A percentile compares a stretch with the other conserved stretches of the same genome.
Evolutionary conservation across 2,888 invertebrate genomes (phyloP).

Genomic region (Schizotus pectinicornis): DNA sequence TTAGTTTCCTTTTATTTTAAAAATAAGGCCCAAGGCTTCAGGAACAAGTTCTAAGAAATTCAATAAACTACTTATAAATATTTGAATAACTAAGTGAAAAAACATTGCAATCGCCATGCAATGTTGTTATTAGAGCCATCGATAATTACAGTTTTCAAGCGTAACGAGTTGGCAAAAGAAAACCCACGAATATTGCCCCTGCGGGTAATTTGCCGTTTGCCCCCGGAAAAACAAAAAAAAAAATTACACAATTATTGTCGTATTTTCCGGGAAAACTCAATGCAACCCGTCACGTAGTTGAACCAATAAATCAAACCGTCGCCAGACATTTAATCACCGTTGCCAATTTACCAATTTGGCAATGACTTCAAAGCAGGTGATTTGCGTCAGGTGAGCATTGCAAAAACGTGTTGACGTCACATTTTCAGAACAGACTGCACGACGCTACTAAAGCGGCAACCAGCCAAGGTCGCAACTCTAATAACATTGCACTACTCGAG

Average conservation of each 20-base stretch:
- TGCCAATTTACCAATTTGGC: conserved; percentile 25
- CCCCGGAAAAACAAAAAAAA: not conserved
- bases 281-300: conserved; percentile 3
- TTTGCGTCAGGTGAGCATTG: conserved; percentile 17
- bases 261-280: not conserved
- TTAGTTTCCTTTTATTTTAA: no score
- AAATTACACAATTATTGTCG: no score
- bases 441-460: conserved; percentile 16
- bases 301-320: conserved; percentile 6
- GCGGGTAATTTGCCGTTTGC: not conserved
- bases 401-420: conserved; percentile 15
- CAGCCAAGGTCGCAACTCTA: conserved; percentile 15
- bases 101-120: no score
- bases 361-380: conserved; percentile 16
- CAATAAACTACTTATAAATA: no score
- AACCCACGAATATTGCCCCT: no score
- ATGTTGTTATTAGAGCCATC: no score
- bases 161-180: no score
- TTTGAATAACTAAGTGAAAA: no score
- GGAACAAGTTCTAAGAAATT: no score
- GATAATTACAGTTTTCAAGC: no score
- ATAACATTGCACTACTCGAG: not conserved
- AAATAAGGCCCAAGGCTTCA: no score
- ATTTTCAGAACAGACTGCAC: conserved; percentile 22
- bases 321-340: not conserved